Conservation (phyloP, 2,113 vertebrate genomes). For the Cichladusa arquata region DNA sequence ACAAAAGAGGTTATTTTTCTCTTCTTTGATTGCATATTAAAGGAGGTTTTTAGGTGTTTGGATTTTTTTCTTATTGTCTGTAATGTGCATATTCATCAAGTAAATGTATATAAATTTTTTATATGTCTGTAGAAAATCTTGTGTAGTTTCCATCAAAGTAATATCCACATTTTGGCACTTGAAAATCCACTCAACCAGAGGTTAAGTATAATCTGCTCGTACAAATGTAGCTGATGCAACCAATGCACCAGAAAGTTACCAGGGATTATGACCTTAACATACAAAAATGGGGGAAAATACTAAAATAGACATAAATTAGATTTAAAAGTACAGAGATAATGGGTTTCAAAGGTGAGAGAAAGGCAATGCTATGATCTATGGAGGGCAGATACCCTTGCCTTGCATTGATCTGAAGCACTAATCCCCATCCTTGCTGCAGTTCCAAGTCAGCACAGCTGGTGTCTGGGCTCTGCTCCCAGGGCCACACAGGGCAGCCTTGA, state of each 20-base stretch:
- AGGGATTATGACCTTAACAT: background rate
- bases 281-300: background rate
- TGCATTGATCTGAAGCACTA: background rate
- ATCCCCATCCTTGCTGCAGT: background rate
- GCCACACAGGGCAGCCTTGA: background rate
- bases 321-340: background rate
- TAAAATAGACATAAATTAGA: background rate
- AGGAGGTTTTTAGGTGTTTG: rapidly evolving
- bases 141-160: background rate
- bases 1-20: background rate
- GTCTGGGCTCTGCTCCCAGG: background rate
- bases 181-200: background rate
- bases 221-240: background rate
- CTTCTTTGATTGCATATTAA: background rate
- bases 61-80: background rate
- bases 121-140: background rate
- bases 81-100: background rate
- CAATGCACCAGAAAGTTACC: background rate
- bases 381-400: background rate
- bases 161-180: background rate
- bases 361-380: background rate
- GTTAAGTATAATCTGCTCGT: background rate
- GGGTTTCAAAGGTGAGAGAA: background rate
- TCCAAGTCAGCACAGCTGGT: background rate
- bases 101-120: background rate